A percentile compares a stretch with the other conserved stretches of the same genome.
Conservation (phyloP, 2,888 invertebrate genomes). For the Geotrupes spiniger region DNA sequence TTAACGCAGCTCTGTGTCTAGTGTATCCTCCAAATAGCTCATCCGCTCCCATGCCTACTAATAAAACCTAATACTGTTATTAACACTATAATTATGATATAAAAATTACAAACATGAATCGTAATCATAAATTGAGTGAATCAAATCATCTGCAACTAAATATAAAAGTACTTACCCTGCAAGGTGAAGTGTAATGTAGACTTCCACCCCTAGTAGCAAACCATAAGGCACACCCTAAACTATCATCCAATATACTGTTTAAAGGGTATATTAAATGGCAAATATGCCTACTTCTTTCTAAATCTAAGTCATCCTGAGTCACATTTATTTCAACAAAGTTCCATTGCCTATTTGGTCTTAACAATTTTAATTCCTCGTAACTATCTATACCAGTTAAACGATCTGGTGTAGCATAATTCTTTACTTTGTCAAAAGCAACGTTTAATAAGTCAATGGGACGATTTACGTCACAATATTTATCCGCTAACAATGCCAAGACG, state of each 20-base stretch:
- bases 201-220: constrained; percentile 83
- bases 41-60: constrained; percentile 95
- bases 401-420: constrained; percentile 74
- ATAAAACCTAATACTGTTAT: constrained; percentile 58
- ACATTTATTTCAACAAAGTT: constrained; percentile 81
- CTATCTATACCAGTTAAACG: constrained; percentile 74
- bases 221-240: constrained; percentile 94
- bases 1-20: constrained; percentile 75
- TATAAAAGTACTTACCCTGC: constrained; percentile 54
- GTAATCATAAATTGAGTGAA: too few relatives aligned
- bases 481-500: constrained; percentile 77
- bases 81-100: too few relatives aligned
- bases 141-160: too few relatives aligned
- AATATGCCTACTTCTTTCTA: constrained; percentile 58
- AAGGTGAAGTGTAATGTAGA: constrained; percentile 55
- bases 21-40: constrained; percentile 95
- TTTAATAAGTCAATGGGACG: constrained; percentile 88
- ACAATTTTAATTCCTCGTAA: constrained; percentile 61
- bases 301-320: constrained; percentile 61
- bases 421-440: constrained; percentile 77
- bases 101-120: too few relatives aligned
- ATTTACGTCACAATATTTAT: constrained; percentile 61
- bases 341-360: constrained; percentile 78
- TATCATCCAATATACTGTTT: constrained; percentile 89
- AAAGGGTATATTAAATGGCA: constrained; percentile 81